Evolutionary conservation across 1,140 invertebrate genomes (phyloP).

Genomic region (Amphibalanus amphitrite): DNA sequence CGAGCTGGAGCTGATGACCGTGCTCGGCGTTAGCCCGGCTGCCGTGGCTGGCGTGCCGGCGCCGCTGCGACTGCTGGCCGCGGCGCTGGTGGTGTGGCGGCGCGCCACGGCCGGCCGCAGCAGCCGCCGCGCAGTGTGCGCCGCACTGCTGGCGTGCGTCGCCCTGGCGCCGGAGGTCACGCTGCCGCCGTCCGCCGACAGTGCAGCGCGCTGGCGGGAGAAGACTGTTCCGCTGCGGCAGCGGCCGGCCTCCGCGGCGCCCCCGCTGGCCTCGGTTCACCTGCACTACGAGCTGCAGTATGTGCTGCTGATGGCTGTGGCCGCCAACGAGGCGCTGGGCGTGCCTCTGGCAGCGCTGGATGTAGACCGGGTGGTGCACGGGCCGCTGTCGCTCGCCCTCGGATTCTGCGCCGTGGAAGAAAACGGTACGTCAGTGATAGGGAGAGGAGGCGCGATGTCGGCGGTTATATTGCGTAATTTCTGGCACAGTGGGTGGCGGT

Average conservation of each 20-base stretch:
- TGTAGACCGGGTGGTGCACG: neutral
- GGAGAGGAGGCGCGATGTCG: no score
- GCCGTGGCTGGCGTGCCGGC: neutral
- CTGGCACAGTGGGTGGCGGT: no score
- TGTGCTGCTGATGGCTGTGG: neutral
- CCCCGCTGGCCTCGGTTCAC: neutral
- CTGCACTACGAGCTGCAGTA: constrained; percentile 1
- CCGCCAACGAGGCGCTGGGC: neutral
- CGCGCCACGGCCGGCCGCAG: neutral
- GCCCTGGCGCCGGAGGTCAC: neutral
- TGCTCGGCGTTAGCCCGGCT: neutral
- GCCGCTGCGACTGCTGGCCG: neutral
- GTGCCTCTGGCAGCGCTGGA: neutral
- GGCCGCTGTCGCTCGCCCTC: neutral
- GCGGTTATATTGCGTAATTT: no score
- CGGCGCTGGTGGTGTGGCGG: neutral
- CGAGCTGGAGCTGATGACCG: neutral
- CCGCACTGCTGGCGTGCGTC: neutral
- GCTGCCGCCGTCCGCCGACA: neutral
- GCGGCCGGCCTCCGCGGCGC: no score
- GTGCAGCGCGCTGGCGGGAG: neutral
- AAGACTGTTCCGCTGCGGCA: neutral
- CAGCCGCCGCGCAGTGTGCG: neutral
- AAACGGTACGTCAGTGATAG: no score
- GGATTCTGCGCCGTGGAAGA: neutral